phyloP scores from a whole-genome alignment of 2,797 vertebrate species.

The Falco biarmicus region DNA sequence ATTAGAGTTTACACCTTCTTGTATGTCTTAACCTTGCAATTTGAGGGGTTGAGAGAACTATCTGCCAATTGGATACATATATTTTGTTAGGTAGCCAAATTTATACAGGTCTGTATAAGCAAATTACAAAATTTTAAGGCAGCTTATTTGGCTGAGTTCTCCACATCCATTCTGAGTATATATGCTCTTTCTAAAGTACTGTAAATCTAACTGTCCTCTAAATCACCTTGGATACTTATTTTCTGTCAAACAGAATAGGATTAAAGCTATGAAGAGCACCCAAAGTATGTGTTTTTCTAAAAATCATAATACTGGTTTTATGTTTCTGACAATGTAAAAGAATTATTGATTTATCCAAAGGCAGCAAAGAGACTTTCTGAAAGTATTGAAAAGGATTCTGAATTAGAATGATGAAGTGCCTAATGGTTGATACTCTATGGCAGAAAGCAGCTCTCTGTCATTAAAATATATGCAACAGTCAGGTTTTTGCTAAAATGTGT shows the following conservation, averaged over 20 bases:
- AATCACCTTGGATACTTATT: slow-evolving; percentile 24
- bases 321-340: background rate
- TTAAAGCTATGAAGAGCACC: slow-evolving; percentile 5
- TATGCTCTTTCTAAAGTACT: background rate
- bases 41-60: background rate
- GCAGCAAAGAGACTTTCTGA: background rate
- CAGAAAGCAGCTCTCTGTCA: slow-evolving; percentile 19
- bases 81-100: slow-evolving; percentile 8
- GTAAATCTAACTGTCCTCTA: slow-evolving; percentile 7
- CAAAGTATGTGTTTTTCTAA: background rate
- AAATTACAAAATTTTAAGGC: background rate
- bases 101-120: background rate
- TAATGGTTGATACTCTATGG: background rate
- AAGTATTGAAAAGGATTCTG: background rate
- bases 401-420: background rate
- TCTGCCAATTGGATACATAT: background rate
- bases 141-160: background rate
- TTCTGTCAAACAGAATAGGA: slow-evolving; percentile 14
- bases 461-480: slow-evolving; percentile 10
- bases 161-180: background rate
- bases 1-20: background rate
- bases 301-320: background rate
- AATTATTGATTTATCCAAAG: slow-evolving; percentile 35
- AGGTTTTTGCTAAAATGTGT: background rate
- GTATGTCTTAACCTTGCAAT: background rate